These are phyloP conservation scores for Chelidonichthys spinosus DNA, from an alignment of 2,797 vertebrate species.

Conservation along the genomic window DNA sequence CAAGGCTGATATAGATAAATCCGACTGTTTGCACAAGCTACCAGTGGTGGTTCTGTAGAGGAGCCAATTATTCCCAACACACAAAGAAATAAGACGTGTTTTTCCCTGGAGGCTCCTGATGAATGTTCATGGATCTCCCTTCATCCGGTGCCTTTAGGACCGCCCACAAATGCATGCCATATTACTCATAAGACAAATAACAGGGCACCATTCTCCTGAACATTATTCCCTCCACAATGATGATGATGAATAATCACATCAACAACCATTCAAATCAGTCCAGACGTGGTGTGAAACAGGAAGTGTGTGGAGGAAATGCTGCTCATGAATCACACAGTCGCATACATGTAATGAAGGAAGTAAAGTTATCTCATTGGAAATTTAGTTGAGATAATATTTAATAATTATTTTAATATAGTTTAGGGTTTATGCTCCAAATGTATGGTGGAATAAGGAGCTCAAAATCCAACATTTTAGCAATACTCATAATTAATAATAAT, in stretches of 20 bases:
- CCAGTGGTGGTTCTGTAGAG: conserved; percentile 1
- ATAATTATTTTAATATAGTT: not conserved
- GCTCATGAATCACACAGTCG: conserved; percentile 6
- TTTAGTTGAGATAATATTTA: not conserved
- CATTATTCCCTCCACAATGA: not conserved
- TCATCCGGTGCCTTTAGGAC: conserved; percentile 1
- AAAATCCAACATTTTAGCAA: not conserved
- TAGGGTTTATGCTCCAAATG: not conserved
- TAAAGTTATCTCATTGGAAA: not conserved
- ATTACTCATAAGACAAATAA: not conserved
- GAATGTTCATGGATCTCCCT: conserved; percentile 10
- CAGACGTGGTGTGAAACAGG: not conserved
- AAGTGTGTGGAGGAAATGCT: conserved; percentile 19
- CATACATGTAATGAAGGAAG: not conserved
- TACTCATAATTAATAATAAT: not conserved
- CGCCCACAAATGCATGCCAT: not conserved
- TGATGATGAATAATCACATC: not conserved
- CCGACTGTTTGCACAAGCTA: not conserved
- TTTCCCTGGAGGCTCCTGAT: conserved; percentile 19
- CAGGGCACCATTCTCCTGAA: not conserved
- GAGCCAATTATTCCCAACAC: conserved; percentile 16
- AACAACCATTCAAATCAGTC: not conserved
- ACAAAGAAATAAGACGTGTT: conserved; percentile 23
- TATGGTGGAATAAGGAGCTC: not conserved
- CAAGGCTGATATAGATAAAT: conserved; percentile 13